Conservation (phyloP, 2,113 vertebrate genomes). For the Cyanistes caeruleus region DNA sequence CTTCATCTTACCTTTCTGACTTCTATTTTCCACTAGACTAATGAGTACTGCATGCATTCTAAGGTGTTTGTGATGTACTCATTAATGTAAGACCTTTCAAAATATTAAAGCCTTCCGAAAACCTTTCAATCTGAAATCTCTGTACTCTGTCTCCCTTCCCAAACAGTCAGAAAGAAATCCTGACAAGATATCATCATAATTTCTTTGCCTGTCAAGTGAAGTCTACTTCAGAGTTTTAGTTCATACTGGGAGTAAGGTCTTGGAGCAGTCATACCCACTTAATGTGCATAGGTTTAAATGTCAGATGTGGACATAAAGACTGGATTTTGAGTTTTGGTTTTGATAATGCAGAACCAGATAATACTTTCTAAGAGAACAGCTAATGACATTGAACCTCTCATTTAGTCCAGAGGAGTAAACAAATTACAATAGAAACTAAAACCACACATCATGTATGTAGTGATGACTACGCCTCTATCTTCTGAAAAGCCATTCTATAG, state of each 20-base stretch:
- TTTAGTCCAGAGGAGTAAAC: background rate
- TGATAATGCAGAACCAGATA: background rate
- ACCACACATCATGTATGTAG: fast-evolving
- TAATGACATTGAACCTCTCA: background rate
- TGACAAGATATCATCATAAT: background rate
- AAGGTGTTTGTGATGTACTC: background rate
- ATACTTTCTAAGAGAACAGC: background rate
- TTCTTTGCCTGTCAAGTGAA: background rate
- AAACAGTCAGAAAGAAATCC: background rate
- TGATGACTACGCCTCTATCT: background rate
- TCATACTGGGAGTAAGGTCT: background rate
- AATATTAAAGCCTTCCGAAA: background rate
- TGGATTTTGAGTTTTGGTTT: background rate
- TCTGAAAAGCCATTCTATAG: background rate
- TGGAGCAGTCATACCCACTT: background rate
- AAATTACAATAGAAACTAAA: background rate
- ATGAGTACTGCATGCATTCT: background rate
- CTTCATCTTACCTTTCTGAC: background rate
- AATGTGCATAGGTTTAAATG: background rate
- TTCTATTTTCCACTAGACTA: background rate
- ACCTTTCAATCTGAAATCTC: background rate
- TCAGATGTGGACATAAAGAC: background rate
- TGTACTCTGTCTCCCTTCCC: background rate
- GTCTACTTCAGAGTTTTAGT: background rate
- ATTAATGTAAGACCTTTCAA: background rate